phyloP scores from a whole-genome alignment of 2,113 vertebrate genomes.

The Callocephalon fimbriatum region DNA sequence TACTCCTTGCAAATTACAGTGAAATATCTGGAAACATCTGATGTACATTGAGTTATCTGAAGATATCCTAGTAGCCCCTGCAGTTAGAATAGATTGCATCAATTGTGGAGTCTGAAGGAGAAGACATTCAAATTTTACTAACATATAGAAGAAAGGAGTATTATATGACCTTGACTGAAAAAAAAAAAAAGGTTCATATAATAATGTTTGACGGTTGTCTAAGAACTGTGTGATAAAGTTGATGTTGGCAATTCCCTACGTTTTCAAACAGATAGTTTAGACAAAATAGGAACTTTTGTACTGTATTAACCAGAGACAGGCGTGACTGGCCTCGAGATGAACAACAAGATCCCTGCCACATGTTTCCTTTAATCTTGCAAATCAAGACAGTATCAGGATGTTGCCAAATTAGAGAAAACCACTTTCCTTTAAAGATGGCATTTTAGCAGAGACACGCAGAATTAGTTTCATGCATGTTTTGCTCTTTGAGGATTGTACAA shows the following conservation, averaged over 20 bases:
- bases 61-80: background rate
- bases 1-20: background rate
- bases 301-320: background rate
- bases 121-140: background rate
- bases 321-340: background rate
- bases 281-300: background rate
- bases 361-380: background rate
- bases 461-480: background rate
- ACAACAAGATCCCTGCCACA: background rate
- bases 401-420: background rate
- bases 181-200: background rate
- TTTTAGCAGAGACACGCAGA: background rate
- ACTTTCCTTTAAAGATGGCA: background rate
- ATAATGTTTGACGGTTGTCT: background rate
- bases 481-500: background rate
- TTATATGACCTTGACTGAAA: background rate
- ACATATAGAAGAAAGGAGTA: background rate
- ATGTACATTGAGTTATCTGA: background rate
- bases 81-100: background rate
- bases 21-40: background rate
- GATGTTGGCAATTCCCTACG: background rate
- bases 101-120: background rate
- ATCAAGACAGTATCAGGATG: background rate
- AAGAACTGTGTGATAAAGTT: background rate
- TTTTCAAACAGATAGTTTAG: background rate